Conservation (phyloP, 23 tunicate genomes). For the Ascidia mentula region DNA sequence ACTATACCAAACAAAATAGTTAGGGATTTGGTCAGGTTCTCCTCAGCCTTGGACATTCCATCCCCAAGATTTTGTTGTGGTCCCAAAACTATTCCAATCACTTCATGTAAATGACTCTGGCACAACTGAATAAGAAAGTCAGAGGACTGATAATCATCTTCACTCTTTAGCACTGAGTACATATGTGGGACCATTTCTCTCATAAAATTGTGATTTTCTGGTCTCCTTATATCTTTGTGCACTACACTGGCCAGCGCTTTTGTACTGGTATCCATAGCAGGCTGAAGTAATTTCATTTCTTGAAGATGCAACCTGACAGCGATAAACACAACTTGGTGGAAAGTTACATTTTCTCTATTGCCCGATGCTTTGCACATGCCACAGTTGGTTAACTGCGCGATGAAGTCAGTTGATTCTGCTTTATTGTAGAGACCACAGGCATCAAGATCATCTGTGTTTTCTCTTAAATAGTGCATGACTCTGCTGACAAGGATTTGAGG, state of each 20-base stretch:
- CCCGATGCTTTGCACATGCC: background rate
- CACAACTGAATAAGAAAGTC: background rate
- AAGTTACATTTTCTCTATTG: background rate
- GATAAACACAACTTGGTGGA: background rate
- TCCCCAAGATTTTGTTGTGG: background rate
- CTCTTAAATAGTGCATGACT: background rate
- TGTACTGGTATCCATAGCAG: background rate
- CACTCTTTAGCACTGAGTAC: background rate
- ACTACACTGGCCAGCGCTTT: background rate
- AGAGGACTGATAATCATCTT: background rate
- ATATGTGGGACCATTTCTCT: background rate
- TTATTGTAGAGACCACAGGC: background rate
- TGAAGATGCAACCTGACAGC: background rate
- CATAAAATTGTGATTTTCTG: background rate
- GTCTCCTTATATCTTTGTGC: background rate
- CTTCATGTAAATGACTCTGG: background rate
- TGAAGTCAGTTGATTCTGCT: background rate
- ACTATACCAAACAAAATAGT: background rate
- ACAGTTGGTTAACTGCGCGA: background rate
- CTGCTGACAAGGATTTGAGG: background rate
- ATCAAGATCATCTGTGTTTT: background rate
- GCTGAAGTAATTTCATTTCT: background rate
- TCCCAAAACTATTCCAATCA: background rate
- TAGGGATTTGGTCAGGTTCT: background rate
- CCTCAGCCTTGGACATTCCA: background rate